A percentile compares a stretch with the other conserved stretches of the same genome.
phyloP scores from a whole-genome alignment of 2,797 vertebrate species.

The Gambelia wislizenii region DNA sequence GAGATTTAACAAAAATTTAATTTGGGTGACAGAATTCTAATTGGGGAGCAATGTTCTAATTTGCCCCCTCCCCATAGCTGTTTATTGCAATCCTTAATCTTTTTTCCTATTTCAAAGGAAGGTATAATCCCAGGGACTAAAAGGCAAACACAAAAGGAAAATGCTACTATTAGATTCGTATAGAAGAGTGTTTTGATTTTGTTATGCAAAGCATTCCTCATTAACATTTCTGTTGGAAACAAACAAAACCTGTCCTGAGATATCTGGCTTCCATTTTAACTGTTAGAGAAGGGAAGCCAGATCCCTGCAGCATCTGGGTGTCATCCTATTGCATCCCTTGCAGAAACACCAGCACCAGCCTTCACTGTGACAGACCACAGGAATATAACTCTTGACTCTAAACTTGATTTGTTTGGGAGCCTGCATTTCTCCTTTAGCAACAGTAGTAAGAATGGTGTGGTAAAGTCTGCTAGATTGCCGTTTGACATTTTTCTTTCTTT shows the following conservation, averaged over 20 bases:
- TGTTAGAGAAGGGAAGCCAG: conserved; percentile 50
- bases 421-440: conserved; percentile 37
- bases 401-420: conserved; percentile 34
- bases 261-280: conserved; percentile 71
- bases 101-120: conserved; percentile 57
- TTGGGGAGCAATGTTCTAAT: too few species aligned
- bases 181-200: conserved; percentile 64
- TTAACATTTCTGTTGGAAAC: conserved; percentile 59
- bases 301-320: conserved; percentile 29
- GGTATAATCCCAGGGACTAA: conserved; percentile 35
- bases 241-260: conserved; percentile 52
- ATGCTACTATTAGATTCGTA: conserved; percentile 47
- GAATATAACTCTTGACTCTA: conserved; percentile 48
- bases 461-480: conserved; percentile 7
- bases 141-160: conserved; percentile 58
- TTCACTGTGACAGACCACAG: conserved; percentile 49
- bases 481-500: conserved; percentile 35
- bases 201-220: conserved; percentile 62
- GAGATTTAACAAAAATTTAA: too few species aligned
- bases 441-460: neutral
- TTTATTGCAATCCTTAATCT: conserved; percentile 42
- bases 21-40: too few species aligned
- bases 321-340: conserved; percentile 62
- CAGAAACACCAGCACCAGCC: conserved; percentile 46
- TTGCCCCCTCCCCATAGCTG: neutral